Percentiles rank a stretch among this genome's conserved stretches.
Evolutionary conservation across 2,888 invertebrate species (phyloP).

Genomic region (Ganaspis brasiliensis): DNA sequence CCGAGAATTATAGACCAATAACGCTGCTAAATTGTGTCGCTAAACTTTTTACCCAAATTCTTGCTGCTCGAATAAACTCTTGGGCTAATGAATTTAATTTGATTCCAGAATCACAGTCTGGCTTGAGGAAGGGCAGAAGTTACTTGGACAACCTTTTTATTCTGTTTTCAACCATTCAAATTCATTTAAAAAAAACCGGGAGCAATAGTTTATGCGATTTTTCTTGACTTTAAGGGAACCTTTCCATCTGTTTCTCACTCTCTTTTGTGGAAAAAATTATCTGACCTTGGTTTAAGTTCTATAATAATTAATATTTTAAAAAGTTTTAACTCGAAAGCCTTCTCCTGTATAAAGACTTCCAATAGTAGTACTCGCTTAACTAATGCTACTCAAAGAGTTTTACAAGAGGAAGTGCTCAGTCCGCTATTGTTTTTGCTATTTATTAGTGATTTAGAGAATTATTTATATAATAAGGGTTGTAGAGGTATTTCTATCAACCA

Average conservation of each 20-base stretch:
- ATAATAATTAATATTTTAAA: background rate
- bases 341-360: background rate
- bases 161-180: no score
- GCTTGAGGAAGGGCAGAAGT: no score
- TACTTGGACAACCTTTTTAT: no score
- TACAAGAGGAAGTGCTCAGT: conserved; percentile 3
- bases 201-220: background rate
- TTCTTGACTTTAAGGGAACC: background rate
- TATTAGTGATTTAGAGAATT: background rate
- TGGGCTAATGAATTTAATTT: background rate
- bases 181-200: no score
- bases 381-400: background rate
- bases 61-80: background rate
- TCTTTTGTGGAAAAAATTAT: background rate
- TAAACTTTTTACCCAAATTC: no score
- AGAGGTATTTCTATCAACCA: background rate
- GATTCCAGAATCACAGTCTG: no score
- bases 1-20: background rate
- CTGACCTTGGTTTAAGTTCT: background rate
- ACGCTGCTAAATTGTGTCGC: no score
- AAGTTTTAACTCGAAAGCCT: background rate
- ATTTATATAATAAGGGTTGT: background rate
- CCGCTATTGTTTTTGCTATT: background rate
- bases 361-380: background rate
- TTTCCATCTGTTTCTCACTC: background rate